Percentiles rank a stretch among this genome's conserved stretches.
These are phyloP conservation scores for Agonopterix subpropinquella DNA, from an alignment of 2,888 invertebrate genomes.

Conservation along the genomic window DNA sequence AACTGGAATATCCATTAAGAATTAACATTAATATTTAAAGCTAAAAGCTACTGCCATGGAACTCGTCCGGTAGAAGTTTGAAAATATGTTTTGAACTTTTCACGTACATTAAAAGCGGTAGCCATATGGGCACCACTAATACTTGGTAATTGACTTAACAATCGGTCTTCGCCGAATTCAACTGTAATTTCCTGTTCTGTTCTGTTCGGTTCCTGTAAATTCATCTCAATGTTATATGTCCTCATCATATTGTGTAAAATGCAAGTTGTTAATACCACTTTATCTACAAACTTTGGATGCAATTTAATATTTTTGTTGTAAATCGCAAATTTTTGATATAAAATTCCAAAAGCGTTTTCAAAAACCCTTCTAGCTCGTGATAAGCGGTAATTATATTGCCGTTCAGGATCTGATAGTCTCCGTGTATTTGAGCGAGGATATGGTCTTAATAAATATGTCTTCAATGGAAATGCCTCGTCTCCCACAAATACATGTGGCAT, in stretches of 20 bases:
- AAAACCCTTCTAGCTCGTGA: neutral
- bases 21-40: conserved; percentile 8
- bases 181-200: conserved; percentile 14
- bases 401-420: conserved; percentile 16
- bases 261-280: conserved; percentile 18
- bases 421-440: conserved; percentile 14
- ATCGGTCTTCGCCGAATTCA: conserved; percentile 17
- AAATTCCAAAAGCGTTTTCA: neutral
- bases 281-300: conserved; percentile 17
- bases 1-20: conserved; percentile 12
- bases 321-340: conserved; percentile 12
- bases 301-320: conserved; percentile 14
- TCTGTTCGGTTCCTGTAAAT: conserved; percentile 15
- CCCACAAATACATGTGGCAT: conserved; percentile 24
- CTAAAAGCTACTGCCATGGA: conserved; percentile 14
- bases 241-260: conserved; percentile 17
- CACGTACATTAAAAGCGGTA: conserved; percentile 15
- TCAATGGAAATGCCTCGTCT: conserved; percentile 16
- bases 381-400: conserved; percentile 7
- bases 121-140: conserved; percentile 8
- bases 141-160: conserved; percentile 16
- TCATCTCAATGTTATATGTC: conserved; percentile 17
- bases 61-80: conserved; percentile 17
- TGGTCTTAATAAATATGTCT: conserved; percentile 19
- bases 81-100: conserved; percentile 16